Evolutionary conservation across 2,888 invertebrate species (phyloP), one percentile per base, ranked within the genome.

Genomic region (Mycalesis mineus): DNA sequence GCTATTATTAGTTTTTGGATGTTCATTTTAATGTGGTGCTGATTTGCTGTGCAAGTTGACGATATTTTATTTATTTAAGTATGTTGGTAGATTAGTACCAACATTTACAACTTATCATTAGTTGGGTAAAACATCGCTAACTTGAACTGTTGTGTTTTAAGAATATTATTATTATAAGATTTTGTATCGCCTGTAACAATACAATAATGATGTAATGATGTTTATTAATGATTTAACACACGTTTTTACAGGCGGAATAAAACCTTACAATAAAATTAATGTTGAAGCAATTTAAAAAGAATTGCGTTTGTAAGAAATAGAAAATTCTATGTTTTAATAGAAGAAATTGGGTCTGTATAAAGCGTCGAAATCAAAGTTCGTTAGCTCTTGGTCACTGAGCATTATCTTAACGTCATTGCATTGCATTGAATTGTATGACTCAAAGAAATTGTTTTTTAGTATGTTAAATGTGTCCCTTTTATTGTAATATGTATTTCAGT

Each of bases 11-110:
- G 14, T 39, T 37, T n/a, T 50, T 39, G 22, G 17, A 13, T 28
- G 11, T 22, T 29, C 2, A n/a, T 45, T 41, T 47, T 53, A 49
- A 36, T 22, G 54, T 58, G 61, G 61, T 61, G 61, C 61, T 61
- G 47, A 55, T 58, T 44, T 44, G 11, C 36, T 36, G 7, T 29
- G 13, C 36, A 7, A 53, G 52, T 22, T n/a, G 2, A 33, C 13
- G 28, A 8, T 15, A n/a, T 33, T 33, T 33, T 9, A 9, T 29
- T 29, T 29, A 33, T 33, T 33, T 33, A 9, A 22, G 5, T 22
- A 4, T 2, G 22, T 22, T 4, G 22, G 22, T 22, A 4, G 22
- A 22, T 22, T 5, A 22, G 22, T 22, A 5, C 22, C 22, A 4
- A 22, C n/a, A n/a, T n/a, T n/a, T n/a, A n/a, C n/a, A n/a, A n/a